Evolutionary conservation across 2,888 invertebrate genomes (phyloP).

Genomic region (Hybos culiciformis): DNA sequence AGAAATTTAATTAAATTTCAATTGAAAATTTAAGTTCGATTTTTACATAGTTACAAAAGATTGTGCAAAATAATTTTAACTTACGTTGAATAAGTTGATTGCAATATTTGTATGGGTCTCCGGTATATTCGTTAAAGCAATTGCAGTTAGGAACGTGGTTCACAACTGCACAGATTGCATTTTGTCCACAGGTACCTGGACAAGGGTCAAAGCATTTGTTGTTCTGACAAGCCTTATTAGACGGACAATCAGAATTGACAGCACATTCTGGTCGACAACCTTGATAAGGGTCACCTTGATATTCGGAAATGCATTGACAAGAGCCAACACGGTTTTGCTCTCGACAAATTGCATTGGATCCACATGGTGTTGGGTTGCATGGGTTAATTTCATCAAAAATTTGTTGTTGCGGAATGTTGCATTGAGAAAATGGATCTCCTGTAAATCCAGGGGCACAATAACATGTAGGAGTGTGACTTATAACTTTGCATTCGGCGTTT

Average conservation of each 20-base stretch:
- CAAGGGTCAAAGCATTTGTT: constrained; percentile 69
- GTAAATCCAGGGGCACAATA: constrained; percentile 39
- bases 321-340: constrained; percentile 49
- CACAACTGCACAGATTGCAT: constrained; percentile 58
- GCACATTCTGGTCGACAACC: constrained; percentile 63
- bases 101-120: constrained; percentile 58
- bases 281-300: constrained; percentile 65
- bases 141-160: constrained; percentile 57
- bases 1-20: too few species aligned
- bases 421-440: constrained; percentile 19
- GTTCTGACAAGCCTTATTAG: constrained; percentile 55
- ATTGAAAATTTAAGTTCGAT: background rate
- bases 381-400: constrained; percentile 40
- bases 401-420: constrained; percentile 21
- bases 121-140: constrained; percentile 56
- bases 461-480: constrained; percentile 63
- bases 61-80: constrained; percentile 20
- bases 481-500: constrained; percentile 55
- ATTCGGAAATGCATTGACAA: constrained; percentile 57
- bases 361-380: constrained; percentile 48
- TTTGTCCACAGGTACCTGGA: constrained; percentile 61
- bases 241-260: constrained; percentile 56
- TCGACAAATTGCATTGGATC: constrained; percentile 58
- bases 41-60: background rate
- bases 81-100: constrained; percentile 41